Conservation (phyloP, 2,113 vertebrate species). For the Cryptotis parvus region DNA sequence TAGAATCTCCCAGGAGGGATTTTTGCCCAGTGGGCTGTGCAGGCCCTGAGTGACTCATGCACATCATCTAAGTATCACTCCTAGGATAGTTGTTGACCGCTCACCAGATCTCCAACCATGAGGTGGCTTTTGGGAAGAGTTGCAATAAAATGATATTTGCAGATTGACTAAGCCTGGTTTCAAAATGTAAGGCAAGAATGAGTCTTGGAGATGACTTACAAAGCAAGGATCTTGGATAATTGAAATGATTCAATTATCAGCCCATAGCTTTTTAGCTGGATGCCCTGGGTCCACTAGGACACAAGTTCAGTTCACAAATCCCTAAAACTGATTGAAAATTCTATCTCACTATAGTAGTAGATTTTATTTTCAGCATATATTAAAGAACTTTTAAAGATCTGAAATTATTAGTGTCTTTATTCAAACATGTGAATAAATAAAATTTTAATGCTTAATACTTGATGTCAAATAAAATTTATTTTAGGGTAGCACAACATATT, state of each 20-base stretch:
- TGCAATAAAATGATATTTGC: background rate
- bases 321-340: background rate
- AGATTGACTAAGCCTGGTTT: slow-evolving; percentile 5
- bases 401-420: slow-evolving; percentile 59
- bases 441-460: slow-evolving; percentile 33
- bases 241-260: slow-evolving; percentile 33
- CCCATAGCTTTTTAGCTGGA: background rate
- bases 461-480: slow-evolving; percentile 27
- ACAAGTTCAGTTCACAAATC: background rate
- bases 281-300: background rate
- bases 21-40: background rate
- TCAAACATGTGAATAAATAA: background rate
- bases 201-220: slow-evolving; percentile 26
- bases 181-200: background rate
- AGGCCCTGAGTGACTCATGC: background rate
- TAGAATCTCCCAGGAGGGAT: background rate
- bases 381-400: slow-evolving; percentile 20
- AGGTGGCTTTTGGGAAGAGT: background rate
- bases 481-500: background rate
- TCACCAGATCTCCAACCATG: background rate
- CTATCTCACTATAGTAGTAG: slow-evolving; percentile 17
- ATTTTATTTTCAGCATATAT: slow-evolving; percentile 49
- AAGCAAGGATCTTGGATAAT: slow-evolving; percentile 12
- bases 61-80: background rate
- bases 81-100: background rate